These are phyloP conservation scores for Spodoptera exigua DNA, from an alignment of 2,888 invertebrate genomes.

Conservation along the genomic window DNA sequence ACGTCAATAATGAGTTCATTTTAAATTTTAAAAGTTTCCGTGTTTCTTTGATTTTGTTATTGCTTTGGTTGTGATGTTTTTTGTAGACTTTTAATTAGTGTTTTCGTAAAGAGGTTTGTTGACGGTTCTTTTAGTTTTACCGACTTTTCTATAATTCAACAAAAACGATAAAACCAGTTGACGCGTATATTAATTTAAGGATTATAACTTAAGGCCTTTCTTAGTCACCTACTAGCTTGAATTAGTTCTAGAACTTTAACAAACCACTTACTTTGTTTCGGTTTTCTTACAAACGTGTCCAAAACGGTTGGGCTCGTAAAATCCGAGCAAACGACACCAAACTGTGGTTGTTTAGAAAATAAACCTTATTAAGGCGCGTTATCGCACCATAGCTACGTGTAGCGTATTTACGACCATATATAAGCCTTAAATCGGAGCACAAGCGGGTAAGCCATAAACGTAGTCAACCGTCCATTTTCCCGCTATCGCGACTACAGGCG, in stretches of 20 bases:
- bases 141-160: too few species aligned
- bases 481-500: constrained; percentile 83
- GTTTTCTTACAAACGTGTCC: constrained; percentile 54
- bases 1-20: constrained; percentile 7
- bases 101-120: background rate
- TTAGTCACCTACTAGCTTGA: background rate
- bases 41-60: background rate
- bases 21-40: constrained; percentile 11
- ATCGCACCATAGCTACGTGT: constrained; percentile 77
- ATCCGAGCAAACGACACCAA: constrained; percentile 66
- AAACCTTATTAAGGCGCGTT: constrained; percentile 81
- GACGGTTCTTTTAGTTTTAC: too few species aligned
- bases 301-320: constrained; percentile 63
- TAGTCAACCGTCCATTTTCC: constrained; percentile 88
- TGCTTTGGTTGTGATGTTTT: background rate
- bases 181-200: too few species aligned
- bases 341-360: constrained; percentile 75
- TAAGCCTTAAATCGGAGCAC: constrained; percentile 81
- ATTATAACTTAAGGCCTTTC: too few species aligned
- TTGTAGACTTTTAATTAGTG: background rate
- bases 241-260: constrained; percentile 6
- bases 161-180: too few species aligned
- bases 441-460: constrained; percentile 85
- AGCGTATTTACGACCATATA: constrained; percentile 80
- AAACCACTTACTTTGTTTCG: constrained; percentile 35